Base-by-base conservation (phyloP, 2,888 invertebrate genomes). In the Ecdyonurus torrentis region DNA sequence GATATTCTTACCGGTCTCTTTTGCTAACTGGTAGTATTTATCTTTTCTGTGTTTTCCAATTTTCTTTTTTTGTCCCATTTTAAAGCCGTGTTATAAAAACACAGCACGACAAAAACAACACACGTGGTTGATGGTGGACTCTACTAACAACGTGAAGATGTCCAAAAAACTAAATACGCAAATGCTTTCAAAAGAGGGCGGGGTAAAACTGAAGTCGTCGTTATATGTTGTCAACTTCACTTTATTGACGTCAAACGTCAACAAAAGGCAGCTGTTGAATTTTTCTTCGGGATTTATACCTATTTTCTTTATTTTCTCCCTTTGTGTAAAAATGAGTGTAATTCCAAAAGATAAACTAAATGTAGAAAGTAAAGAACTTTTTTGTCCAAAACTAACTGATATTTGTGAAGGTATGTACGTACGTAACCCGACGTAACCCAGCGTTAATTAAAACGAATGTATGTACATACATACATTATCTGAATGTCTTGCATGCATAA, bases 1-100 rank as follows among this genome's bases (percentile, higher is more conserved):
- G 22, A 25, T 1, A 24, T 62, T 53, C 73, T 74, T 78, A 93
- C 95, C 98, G 71, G 96, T 94, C 81, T 99, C 98, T 76, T 99
- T 99, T 10, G 99, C 98, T 70, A 99, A 80, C 72, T 95, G 91
- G 77, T 99, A 99, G 77, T 91, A 99, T 81, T 94, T 98, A 83
- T 99, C 99, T 76, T 90, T 91, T 60, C 99, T 85, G 74, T 96
- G 91, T 79, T 98, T 99, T 82, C 98, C 99, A 75, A 91, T 83
- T 86, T 98, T 98, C 15, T 83, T 79, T 76, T 98, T 99, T 75
- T 92, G 92, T 61, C 92, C 94, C 95, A 96, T 96, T 76, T 77
- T 83, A 2, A n/a, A n/a, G 55, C 50, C 20, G n/a, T 37, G 37
- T 37, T 5, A 15, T 5, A 37, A 37, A 37, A 37, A n/a, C n/a